These are phyloP conservation scores for Mesorhabditis spiculigera DNA, from an alignment of 2,888 invertebrate species.

Conservation along the genomic window DNA sequence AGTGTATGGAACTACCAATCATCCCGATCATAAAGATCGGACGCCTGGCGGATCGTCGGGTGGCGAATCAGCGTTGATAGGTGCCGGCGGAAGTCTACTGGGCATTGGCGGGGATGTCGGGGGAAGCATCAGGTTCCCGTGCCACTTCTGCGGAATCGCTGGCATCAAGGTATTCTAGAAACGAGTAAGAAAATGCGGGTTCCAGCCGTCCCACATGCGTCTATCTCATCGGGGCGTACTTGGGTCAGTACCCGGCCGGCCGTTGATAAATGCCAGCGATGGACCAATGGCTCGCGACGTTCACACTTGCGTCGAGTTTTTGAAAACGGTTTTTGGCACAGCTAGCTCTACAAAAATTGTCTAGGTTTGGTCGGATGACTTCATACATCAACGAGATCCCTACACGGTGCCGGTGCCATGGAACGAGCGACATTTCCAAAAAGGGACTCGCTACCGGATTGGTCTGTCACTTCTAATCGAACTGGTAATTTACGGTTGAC, in stretches of 20 bases:
- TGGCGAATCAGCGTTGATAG: slow-evolving; percentile 6
- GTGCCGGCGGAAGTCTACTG: not conserved
- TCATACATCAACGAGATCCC: slow-evolving; percentile 37
- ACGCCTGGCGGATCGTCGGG: slow-evolving; percentile 39
- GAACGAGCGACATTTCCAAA: slow-evolving; percentile 32
- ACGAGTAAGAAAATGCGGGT: not conserved
- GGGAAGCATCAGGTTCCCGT: slow-evolving; percentile 63
- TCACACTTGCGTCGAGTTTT: slow-evolving; percentile 34
- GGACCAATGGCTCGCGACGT: slow-evolving; percentile 47
- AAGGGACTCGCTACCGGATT: slow-evolving; percentile 23
- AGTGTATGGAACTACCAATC: slow-evolving; percentile 52
- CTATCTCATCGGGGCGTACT: slow-evolving; percentile 38
- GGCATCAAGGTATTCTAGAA: slow-evolving; percentile 54
- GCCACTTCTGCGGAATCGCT: slow-evolving; percentile 61
- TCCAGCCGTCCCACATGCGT: slow-evolving; percentile 40
- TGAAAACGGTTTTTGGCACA: slow-evolving; percentile 16
- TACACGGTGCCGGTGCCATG: slow-evolving; percentile 47
- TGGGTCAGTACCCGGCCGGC: slow-evolving; percentile 47
- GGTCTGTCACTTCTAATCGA: slow-evolving; percentile 11
- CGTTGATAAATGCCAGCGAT: slow-evolving; percentile 45
- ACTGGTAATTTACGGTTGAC: not conserved
- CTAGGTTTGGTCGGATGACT: slow-evolving; percentile 33
- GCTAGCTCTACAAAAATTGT: not conserved
- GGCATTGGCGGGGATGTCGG: slow-evolving; percentile 62
- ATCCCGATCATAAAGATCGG: slow-evolving; percentile 23